Base-by-base conservation (phyloP, 64 coral and sea anemone species). In the Stichodactyla mertensii region DNA sequence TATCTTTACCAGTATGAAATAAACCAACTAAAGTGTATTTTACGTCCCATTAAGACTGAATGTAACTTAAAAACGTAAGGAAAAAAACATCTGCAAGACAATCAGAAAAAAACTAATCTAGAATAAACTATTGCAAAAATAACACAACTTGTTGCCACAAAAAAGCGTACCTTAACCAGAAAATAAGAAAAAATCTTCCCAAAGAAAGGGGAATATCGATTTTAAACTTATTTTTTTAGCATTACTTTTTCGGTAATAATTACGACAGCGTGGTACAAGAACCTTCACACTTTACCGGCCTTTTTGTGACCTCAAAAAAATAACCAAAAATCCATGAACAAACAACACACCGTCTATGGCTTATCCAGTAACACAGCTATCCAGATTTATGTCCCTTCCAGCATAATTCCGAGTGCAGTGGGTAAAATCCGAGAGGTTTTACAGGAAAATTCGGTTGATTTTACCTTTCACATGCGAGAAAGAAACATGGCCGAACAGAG, bases 401-500 rank as follows among this genome's bases (percentile, higher is more conserved):
- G 12, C 69, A 74, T 74, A 23, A 9, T 74, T 74, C 15, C 12
- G 10, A 74, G 69, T 27, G 8, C 24, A 74, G 22, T 14, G 24
- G 69, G 24, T 31, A 13, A 27, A 31, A 74, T 28, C 0, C 0
- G 22, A 10, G 2, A 13, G 22, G n/a, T 74, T 74, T 74, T 74
- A 74, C 8, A 74, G 69, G 69, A 11, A 74, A 74, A 74, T 36
- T 74, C 69, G 4, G 9, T 10, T 74, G 7, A 12, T 26, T 74
- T 74, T 11, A 71, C 4, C 10, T 23, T 31, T 28, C 10, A n/a
- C 69, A 74, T 74, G 69, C 69, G 69, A 45, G 36, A 74, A 27
- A 55, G 56, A 57, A 83, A 84, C 14, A 85, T 85, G 83, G 83
- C 83, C 55, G 83, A 61, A 55, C 60, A 26, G 60, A 19, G 60